Conservation (phyloP, 2,797 vertebrate species). For the Alosa sapidissima region DNA sequence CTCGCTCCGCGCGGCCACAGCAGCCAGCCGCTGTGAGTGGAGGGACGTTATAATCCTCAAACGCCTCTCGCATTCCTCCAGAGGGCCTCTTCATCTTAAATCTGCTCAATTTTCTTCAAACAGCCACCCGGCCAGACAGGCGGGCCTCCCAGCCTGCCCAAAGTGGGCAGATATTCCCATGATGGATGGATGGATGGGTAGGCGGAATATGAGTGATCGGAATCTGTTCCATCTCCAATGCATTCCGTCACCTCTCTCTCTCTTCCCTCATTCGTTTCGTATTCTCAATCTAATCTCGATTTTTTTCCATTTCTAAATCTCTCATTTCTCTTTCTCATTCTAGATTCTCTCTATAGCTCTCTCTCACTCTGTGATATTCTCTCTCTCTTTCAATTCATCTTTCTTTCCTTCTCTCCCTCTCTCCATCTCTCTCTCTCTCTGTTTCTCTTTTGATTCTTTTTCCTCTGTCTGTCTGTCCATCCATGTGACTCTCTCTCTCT, state of each 20-base stretch:
- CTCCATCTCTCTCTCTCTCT: not conserved
- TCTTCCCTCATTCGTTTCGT: not conserved
- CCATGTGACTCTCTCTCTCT: not conserved
- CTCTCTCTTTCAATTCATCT: not conserved
- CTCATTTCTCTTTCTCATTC: not conserved
- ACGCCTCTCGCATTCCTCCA: conserved; percentile 58
- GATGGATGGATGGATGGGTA: conserved; percentile 48
- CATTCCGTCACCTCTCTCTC: not conserved
- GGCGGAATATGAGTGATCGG: not conserved
- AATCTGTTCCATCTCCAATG: conserved; percentile 1
- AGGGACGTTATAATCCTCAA: conserved; percentile 72
- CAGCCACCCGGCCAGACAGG: conserved; percentile 27
- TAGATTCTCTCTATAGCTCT: not conserved
- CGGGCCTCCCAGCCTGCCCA: not conserved
- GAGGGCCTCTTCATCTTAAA: conserved; percentile 58
- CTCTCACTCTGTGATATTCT: not conserved
- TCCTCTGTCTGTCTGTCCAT: not conserved
- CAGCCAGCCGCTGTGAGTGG: conserved; percentile 57
- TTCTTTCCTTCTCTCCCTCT: not conserved
- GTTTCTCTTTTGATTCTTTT: not conserved
- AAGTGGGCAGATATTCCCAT: conserved; percentile 22
- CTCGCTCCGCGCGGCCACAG: not conserved
- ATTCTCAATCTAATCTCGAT: not conserved
- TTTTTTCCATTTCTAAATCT: not conserved
- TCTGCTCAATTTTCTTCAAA: conserved; percentile 69